Percentiles rank a stretch among this genome's conserved stretches.
phyloP scores from a whole-genome alignment of 2,888 invertebrate species.

The Agrochola circellaris region DNA sequence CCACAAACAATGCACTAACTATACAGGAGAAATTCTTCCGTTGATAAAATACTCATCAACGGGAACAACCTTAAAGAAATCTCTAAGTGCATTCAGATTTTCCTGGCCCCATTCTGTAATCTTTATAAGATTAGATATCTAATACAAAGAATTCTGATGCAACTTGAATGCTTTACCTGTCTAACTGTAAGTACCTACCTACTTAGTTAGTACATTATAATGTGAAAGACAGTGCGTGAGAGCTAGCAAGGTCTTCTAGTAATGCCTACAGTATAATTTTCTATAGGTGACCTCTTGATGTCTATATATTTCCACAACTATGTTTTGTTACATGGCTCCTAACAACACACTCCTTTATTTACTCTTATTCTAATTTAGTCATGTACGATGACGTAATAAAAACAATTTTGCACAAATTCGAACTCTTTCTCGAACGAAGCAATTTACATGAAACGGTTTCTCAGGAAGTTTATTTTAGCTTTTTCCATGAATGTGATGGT shows the following conservation, averaged over 20 bases:
- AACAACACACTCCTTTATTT: constrained; percentile 5
- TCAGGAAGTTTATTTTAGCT: constrained; percentile 27
- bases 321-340: not conserved
- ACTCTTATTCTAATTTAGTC: constrained; percentile 23
- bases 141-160: not conserved
- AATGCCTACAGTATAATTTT: constrained; percentile 38
- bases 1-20: no score
- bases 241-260: constrained; percentile 39
- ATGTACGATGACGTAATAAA: constrained; percentile 34
- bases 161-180: not conserved
- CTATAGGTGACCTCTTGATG: constrained; percentile 41
- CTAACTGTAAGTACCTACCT: not conserved
- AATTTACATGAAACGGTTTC: constrained; percentile 44
- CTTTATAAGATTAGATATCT: not conserved
- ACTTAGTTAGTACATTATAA: constrained; percentile 22
- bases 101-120: not conserved
- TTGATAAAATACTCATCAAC: no score
- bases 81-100: not conserved
- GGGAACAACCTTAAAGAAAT: not conserved
- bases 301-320: constrained; percentile 5
- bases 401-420: constrained; percentile 24
- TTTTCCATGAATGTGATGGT: constrained; percentile 27
- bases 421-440: constrained; percentile 18
- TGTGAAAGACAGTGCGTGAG: constrained; percentile 41
- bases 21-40: no score